Evolutionary conservation across 1,140 invertebrate genomes (phyloP), one percentile per base, ranked within the genome.

Genomic region (Drosophila sucinea): DNA sequence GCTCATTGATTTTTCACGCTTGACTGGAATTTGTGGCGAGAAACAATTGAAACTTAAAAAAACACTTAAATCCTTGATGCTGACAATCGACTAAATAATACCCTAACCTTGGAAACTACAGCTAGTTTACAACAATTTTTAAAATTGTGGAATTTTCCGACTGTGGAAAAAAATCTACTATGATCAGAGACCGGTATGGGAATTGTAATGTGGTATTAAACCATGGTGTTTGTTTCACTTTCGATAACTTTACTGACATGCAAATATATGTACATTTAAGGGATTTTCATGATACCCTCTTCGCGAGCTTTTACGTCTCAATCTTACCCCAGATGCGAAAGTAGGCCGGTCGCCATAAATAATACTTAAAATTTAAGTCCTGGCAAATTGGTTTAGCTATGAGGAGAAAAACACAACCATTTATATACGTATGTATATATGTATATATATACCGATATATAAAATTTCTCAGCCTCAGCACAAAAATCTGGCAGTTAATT

Each of bases 281-380:
- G 35, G 35, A 38, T 38, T 38, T 38, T 38, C 35, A 11, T 38
- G 8, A 8, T 38, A 0, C 35, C 35, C 35, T 3, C 4, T 10
- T 38, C 10, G 3, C 25, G 5, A 25, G 4, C 17, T 7, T 25
- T 47, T 7, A 17, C 44, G 6, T 47, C 17, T 2, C 4, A 4
- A 23, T 47, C 44, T 11, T 38, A 35, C 57, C 3, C 56, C 8
- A 35, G 25, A 58, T 17, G n/a, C 23, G 27, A 65, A 54, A 47
- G 56, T 35, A 3, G n/a, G 25, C 72, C 17, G 6, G 23, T 25
- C 4, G 23, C 44, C 67, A 86, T 86, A 80, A 87, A 86, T 86
- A 86, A 89, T 80, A 83, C 83, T 86, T 86, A 86, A 86, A 86
- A 82, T 87, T 77, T 87, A 82, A 86, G 79, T 82, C 83, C 69